These are phyloP conservation scores for Tenrec ecaudatus DNA, from an alignment of 2,113 vertebrate species.

Conservation along the genomic window DNA sequence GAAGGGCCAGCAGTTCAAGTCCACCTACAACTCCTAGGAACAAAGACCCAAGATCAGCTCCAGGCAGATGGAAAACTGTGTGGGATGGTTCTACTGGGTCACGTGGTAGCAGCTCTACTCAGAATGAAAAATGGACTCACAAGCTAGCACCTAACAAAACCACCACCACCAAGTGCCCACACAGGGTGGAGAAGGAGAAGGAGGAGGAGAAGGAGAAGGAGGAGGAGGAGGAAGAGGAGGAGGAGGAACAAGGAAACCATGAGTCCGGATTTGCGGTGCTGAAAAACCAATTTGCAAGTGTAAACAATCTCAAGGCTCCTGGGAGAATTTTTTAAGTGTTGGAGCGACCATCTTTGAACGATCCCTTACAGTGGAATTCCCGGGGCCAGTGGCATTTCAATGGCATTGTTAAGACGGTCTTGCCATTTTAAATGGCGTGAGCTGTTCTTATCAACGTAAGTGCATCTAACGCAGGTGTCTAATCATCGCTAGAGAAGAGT, in stretches of 20 bases:
- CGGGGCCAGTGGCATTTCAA: not conserved
- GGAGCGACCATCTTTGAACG: conserved; percentile 21
- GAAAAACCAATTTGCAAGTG: not conserved
- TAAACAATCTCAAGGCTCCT: not conserved
- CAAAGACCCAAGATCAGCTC: too few relatives aligned
- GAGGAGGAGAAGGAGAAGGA: accelerated
- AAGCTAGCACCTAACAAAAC: not conserved
- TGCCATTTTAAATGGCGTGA: not conserved
- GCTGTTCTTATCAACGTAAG: not conserved
- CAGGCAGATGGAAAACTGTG: not conserved
- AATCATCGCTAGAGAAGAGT: conserved; percentile 41
- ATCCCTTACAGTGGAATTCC: not conserved
- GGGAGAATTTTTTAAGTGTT: not conserved
- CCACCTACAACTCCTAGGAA: not conserved
- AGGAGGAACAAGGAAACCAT: not conserved
- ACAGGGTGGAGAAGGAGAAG: too few relatives aligned
- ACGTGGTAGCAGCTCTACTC: not conserved
- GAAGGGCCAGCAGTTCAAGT: not conserved
- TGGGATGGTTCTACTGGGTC: not conserved
- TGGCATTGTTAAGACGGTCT: not conserved
- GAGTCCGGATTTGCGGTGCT: not conserved
- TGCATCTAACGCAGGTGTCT: not conserved
- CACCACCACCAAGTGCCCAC: too few relatives aligned
- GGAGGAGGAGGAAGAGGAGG: too few relatives aligned
- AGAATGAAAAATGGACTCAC: not conserved